Base-by-base conservation (phyloP, 2,113 vertebrate genomes). In the Cyprinus carpio region DNA sequence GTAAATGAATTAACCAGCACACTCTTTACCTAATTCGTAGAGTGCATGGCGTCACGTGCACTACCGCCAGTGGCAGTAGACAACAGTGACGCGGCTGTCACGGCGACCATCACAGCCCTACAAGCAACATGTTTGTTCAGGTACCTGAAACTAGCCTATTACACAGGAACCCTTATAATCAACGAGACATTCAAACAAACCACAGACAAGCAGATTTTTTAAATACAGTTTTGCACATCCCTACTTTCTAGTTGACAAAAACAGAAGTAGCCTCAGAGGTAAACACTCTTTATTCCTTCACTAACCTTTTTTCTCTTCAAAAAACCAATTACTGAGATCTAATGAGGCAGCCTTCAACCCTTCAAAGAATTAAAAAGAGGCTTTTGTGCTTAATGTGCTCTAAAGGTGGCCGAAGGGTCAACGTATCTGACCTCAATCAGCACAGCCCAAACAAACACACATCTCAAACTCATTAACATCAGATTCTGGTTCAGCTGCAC, bases 291-390 rank as follows among this genome's bases (percentile, higher is more conserved):
- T 78, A 25, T 78, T 37, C 18, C 34, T 62, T 15, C 56, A 15
- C 20, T 18, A 40, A 40, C 77, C 56, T 40, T 62, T 80, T 51
- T 80, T 43, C 20, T 43, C 77, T 80, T 62, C 23, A 62, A 80
- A 80, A 62, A 80, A 6, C 4, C 77, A 62, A 62, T 80, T 80
- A 40, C 77, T 80, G 20, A 43, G 31, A 62, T 62, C 29, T 78
- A 80, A 80, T 27, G 34, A 80, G 56, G 77, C 34, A 25, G 43
- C 62, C 25, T 20, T 78, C 75, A 23, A 80, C 31, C 31, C 75
- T 37, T 40, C 34, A 64, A 80, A 64, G 29, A 80, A 80, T 62
- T 62, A 43, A 80, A 56, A 62, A 43, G 20, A 46, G 56, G 20
- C 23, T 34, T 75, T 40, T 27, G 27, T 27, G 58, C 37, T 60